Evolutionary conservation across 2,888 invertebrate species (phyloP).

Genomic region (Allacma fusca): DNA sequence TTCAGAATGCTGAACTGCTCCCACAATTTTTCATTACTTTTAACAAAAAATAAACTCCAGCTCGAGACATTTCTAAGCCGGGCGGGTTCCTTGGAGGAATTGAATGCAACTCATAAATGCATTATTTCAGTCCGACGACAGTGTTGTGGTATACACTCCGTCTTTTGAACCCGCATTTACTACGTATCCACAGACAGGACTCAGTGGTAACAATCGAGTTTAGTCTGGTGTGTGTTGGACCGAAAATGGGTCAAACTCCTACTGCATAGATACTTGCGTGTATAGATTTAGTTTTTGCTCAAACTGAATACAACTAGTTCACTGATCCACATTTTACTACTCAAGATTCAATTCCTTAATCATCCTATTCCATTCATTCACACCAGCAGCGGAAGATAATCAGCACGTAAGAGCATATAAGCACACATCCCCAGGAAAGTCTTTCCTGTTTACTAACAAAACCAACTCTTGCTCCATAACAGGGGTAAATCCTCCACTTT

Average conservation of each 20-base stretch:
- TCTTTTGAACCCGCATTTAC: no score
- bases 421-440: neutral
- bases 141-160: neutral
- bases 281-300: neutral
- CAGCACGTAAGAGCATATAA: neutral
- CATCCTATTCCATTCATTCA: neutral
- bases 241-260: conserved; percentile 1
- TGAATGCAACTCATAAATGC: neutral
- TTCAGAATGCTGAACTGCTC: no score
- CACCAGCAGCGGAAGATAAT: neutral
- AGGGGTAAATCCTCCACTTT: no score
- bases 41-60: neutral
- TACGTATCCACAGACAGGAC: neutral
- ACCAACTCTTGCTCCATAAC: no score
- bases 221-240: neutral
- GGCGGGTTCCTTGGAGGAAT: neutral
- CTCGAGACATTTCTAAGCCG: neutral
- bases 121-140: neutral
- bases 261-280: neutral
- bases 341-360: neutral
- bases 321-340: neutral
- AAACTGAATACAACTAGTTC: neutral
- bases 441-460: no score
- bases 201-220: neutral
- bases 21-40: neutral